Evolutionary conservation across 92 coral and sea anemone genomes (phyloP).

Genomic region (Epizoanthus illoricatus): DNA sequence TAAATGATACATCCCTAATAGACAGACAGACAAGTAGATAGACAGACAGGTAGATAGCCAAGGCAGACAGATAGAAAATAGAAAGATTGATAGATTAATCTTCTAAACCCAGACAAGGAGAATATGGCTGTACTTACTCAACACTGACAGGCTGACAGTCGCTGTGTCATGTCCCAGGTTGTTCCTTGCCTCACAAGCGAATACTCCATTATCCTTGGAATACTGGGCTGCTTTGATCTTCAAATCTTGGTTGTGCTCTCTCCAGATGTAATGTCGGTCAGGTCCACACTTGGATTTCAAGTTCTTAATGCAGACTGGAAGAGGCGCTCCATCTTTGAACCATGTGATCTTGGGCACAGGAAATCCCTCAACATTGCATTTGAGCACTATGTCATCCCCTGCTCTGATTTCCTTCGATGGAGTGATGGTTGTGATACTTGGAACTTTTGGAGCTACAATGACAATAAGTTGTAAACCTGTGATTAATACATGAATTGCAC

Average conservation of each 20-base stretch:
- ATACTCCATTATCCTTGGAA: neutral
- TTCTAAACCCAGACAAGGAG: too few relatives aligned
- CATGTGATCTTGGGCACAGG: constrained; percentile 30
- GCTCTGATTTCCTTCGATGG: neutral
- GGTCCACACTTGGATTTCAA: neutral
- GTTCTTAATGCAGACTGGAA: constrained; percentile 17
- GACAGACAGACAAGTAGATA: too few relatives aligned
- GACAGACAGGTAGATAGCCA: too few relatives aligned
- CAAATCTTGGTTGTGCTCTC: constrained; percentile 16
- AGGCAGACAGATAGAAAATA: too few relatives aligned
- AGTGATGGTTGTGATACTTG: constrained; percentile 5
- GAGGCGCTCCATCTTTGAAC: constrained; percentile 21
- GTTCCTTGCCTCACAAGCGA: constrained; percentile 16
- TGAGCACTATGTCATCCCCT: neutral
- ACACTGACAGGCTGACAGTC: constrained; percentile 3
- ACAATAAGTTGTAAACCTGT: neutral
- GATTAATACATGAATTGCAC: neutral
- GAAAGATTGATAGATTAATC: too few relatives aligned
- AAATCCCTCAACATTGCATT: constrained; percentile 4
- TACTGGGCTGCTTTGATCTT: constrained; percentile 10
- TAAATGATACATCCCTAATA: too few relatives aligned
- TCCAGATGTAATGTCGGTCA: constrained; percentile 19
- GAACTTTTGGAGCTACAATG: constrained; percentile 1
- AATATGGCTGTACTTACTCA: constrained; percentile 16
- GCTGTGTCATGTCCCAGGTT: constrained; percentile 12